Evolutionary conservation across 2,113 vertebrate genomes (phyloP).

Genomic region (Rhinolophus sinicus): DNA sequence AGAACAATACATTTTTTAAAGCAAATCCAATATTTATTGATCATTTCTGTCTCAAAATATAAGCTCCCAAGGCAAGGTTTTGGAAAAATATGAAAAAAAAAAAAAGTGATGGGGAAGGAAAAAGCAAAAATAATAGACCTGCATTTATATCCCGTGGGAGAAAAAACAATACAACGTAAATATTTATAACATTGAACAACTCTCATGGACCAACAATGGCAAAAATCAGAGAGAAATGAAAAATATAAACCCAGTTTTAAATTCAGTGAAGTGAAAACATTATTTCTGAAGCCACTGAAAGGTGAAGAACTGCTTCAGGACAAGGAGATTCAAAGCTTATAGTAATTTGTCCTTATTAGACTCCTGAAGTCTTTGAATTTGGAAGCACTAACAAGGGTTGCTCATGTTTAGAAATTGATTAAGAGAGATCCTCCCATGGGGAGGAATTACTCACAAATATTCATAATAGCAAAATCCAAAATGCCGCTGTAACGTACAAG

Average conservation of each 20-base stretch:
- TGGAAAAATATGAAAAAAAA: background rate
- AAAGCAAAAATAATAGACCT: fast-evolving
- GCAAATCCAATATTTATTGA: background rate
- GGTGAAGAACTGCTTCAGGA: background rate
- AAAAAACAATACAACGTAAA: background rate
- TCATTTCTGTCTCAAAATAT: background rate
- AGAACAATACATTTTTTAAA: background rate
- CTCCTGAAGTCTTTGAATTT: background rate
- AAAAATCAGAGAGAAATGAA: background rate
- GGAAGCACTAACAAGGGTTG: background rate
- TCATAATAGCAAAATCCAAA: background rate
- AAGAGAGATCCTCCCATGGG: background rate
- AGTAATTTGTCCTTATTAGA: background rate
- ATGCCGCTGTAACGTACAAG: background rate
- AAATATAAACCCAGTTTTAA: background rate
- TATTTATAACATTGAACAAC: background rate
- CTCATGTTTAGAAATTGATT: background rate
- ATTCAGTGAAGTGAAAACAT: background rate
- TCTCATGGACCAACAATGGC: background rate
- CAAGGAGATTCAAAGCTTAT: background rate
- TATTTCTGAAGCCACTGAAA: background rate
- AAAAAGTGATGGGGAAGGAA: background rate
- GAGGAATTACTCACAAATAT: background rate
- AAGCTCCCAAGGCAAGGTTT: background rate
- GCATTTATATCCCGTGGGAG: background rate